Conservation (phyloP, 53 echinoderm and acorn worm genomes). For the Antedon mediterranea region DNA sequence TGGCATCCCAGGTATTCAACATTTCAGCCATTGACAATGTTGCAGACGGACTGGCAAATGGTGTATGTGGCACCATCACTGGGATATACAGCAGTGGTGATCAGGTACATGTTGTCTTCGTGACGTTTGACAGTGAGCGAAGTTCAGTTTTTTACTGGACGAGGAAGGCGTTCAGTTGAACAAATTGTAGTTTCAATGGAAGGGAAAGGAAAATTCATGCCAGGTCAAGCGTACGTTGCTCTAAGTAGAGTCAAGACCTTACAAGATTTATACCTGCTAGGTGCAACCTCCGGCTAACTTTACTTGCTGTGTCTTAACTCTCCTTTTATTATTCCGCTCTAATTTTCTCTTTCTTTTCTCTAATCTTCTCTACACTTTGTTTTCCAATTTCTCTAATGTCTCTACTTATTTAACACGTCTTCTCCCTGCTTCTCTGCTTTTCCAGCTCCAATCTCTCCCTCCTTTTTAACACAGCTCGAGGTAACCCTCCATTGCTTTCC, state of each 20-base stretch:
- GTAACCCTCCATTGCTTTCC: too few species aligned
- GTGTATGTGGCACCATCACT: constrained; percentile 1
- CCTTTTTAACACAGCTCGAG: too few species aligned
- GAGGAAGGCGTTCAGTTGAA: neutral
- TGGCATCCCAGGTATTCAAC: neutral
- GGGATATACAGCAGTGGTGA: neutral
- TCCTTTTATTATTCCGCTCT: too few species aligned
- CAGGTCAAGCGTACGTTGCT: constrained; percentile 25
- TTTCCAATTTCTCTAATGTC: too few species aligned
- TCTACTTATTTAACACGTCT: too few species aligned
- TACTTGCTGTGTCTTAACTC: too few species aligned
- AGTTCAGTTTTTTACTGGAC: neutral
- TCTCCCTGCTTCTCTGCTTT: too few species aligned
- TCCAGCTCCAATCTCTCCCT: too few species aligned
- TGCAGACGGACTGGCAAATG: constrained; percentile 11
- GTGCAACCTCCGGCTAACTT: too few species aligned
- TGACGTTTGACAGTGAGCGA: neutral
- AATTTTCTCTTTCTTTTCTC: too few species aligned
- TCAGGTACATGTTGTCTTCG: neutral
- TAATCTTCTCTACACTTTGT: too few species aligned
- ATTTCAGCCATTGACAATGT: neutral
- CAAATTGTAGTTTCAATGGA: constrained; percentile 28
- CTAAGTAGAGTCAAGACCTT: constrained; percentile 25
- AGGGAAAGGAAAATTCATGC: neutral
- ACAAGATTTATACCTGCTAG: neutral